Percentiles rank a stretch among this genome's conserved stretches.
These are phyloP conservation scores for Papilio gigon DNA, from an alignment of 2,888 invertebrate genomes.

Conservation along the genomic window DNA sequence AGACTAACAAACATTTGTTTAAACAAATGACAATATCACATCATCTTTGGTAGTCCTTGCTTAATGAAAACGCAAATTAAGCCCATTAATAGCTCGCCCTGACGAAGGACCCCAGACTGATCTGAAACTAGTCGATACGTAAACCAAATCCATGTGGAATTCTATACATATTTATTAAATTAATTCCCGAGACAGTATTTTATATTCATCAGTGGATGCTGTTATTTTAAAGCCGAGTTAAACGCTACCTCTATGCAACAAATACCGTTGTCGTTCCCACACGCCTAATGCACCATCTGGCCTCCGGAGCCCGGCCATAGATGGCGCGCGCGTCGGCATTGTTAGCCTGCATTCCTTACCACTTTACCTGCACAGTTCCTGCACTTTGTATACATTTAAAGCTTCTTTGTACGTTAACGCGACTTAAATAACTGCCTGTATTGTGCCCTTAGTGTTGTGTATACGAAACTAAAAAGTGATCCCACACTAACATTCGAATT, in stretches of 20 bases:
- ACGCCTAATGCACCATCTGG: constrained; percentile 23
- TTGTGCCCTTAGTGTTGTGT: neutral
- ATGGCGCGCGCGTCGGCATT: constrained; percentile 23
- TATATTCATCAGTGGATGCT: neutral
- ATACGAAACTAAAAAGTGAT: too few relatives aligned
- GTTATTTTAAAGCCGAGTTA: constrained; percentile 3
- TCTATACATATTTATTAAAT: neutral
- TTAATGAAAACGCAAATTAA: too few relatives aligned
- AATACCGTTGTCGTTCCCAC: constrained; percentile 18
- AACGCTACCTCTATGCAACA: constrained; percentile 6
- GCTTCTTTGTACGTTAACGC: constrained; percentile 10
- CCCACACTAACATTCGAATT: too few relatives aligned
- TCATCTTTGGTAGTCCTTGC: too few relatives aligned
- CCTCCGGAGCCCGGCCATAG: constrained; percentile 23
- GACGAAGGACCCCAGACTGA: too few relatives aligned
- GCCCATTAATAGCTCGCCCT: too few relatives aligned
- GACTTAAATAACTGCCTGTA: constrained; percentile 6
- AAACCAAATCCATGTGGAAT: neutral
- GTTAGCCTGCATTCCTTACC: constrained; percentile 35
- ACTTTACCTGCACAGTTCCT: constrained; percentile 31
- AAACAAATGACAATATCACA: neutral
- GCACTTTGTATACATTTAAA: constrained; percentile 3
- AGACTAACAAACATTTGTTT: neutral
- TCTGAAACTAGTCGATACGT: neutral
- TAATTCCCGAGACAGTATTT: neutral